Percentiles rank a stretch among this genome's conserved stretches.
Conservation (phyloP, 23 tunicate genomes). For the Ascidia mentula region DNA sequence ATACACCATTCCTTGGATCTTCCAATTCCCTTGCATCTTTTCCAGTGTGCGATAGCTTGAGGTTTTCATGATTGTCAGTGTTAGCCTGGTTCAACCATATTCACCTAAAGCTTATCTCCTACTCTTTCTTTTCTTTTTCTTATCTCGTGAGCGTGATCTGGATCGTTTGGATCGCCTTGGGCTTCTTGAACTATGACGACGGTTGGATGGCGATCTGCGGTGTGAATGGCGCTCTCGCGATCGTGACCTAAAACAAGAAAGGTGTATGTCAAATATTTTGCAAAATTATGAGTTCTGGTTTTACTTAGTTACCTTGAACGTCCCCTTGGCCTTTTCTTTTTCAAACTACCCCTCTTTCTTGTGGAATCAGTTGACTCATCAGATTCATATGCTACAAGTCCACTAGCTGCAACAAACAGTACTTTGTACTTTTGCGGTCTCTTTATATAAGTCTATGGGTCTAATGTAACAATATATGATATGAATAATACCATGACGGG, state of each 20-base stretch:
- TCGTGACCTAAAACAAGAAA: conserved; percentile 23
- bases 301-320: no score
- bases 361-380: conserved; percentile 81
- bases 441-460: not conserved
- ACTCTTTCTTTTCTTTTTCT: conserved; percentile 69
- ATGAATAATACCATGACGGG: conserved; percentile 17
- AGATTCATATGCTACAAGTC: conserved; percentile 69
- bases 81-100: not conserved
- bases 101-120: not conserved
- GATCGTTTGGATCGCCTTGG: conserved; percentile 69
- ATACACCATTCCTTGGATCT: no score
- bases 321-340: conserved; percentile 42
- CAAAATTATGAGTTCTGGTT: no score
- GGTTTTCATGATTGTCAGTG: no score
- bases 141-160: conserved; percentile 65
- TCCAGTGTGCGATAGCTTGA: no score
- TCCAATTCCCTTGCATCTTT: no score
- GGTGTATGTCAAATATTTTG: not conserved
- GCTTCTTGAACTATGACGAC: conserved; percentile 46
- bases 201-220: conserved; percentile 41
- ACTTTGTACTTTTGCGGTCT: not conserved
- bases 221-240: conserved; percentile 47
- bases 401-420: conserved; percentile 16
- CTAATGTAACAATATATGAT: not conserved
- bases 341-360: conserved; percentile 16